Evolutionary conservation across 2,113 vertebrate species (phyloP).

Genomic region (Casuarius casuarius): DNA sequence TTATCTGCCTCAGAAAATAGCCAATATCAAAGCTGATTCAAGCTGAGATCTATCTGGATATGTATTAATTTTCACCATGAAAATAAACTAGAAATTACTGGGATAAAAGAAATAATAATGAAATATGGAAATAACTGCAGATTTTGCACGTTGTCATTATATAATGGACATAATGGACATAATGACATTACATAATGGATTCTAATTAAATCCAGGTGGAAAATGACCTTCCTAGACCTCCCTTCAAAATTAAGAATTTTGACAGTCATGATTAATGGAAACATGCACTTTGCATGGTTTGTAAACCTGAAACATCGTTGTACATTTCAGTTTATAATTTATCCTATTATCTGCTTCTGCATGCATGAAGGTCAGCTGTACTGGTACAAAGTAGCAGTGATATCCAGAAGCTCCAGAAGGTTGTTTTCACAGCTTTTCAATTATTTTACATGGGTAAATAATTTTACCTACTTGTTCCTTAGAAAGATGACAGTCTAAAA

Average conservation of each 20-base stretch:
- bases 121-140: slow-evolving; percentile 29
- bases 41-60: background rate
- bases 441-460: slow-evolving; percentile 35
- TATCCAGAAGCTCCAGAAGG: background rate
- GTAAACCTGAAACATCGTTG: slow-evolving; percentile 32
- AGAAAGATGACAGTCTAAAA: background rate
- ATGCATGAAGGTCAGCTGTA: slow-evolving; percentile 27
- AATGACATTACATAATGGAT: slow-evolving; percentile 65
- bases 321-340: slow-evolving; percentile 66
- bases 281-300: slow-evolving; percentile 62
- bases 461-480: slow-evolving; percentile 7
- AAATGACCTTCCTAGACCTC: slow-evolving; percentile 62
- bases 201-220: slow-evolving; percentile 68
- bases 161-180: slow-evolving; percentile 60
- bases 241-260: slow-evolving; percentile 49
- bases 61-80: background rate
- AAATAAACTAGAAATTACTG: background rate
- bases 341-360: slow-evolving; percentile 52
- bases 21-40: background rate
- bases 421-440: slow-evolving; percentile 34
- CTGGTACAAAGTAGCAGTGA: background rate
- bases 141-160: background rate
- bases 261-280: slow-evolving; percentile 54
- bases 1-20: slow-evolving; percentile 18
- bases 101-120: slow-evolving; percentile 6